Base-by-base conservation (phyloP, 1,140 invertebrate species). In the Anastrepha ludens region DNA sequence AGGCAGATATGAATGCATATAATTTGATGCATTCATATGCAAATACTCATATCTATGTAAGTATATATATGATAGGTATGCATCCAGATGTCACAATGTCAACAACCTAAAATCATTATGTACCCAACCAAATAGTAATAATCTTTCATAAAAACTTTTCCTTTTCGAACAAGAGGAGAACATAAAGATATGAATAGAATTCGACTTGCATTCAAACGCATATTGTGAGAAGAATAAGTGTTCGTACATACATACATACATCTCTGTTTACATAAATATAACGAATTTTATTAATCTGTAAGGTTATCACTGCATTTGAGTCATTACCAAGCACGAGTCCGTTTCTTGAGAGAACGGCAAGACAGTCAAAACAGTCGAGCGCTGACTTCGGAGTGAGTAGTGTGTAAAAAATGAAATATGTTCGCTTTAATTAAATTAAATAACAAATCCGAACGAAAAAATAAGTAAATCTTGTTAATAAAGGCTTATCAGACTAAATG, bases 241-340 rank as follows among this genome's bases (percentile, higher is more conserved):
- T 62, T 15, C 15, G 60, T 2, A 62, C 15, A 13, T n/a, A 62
- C 15, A 8, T 62, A 17, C 9, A 2, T 55, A 55, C 29, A 29
- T 29, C 29, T 29, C 29, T 29, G 29, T 29, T 29, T 29, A 29
- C 29, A n/a, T 81, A 81, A 81, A 81, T 50, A 81, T 55, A 58
- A 20, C 44, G 44, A 81, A 81, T 81, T 81, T 81, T 81, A 58
- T 81, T 47, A 81, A 74, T 81, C 74, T 81, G n/a, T 58, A 50
- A 29, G 74, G 74, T 81, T 81, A 81, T 81, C 74, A 81, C 74
- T 58, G 47, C 74, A 55, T 20, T 81, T 81, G 47, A 81, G 74
- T 81, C 74, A 74, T 74, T 74, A 74, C 20, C 20, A 20, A 39
- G 29, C 29, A 3, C 3, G 17, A 70, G 65, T 9, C 44, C 44